Percentiles rank a stretch among this genome's conserved stretches.
Evolutionary conservation across 2,888 invertebrate species (phyloP).

Genomic region (Mythimna pallens): DNA sequence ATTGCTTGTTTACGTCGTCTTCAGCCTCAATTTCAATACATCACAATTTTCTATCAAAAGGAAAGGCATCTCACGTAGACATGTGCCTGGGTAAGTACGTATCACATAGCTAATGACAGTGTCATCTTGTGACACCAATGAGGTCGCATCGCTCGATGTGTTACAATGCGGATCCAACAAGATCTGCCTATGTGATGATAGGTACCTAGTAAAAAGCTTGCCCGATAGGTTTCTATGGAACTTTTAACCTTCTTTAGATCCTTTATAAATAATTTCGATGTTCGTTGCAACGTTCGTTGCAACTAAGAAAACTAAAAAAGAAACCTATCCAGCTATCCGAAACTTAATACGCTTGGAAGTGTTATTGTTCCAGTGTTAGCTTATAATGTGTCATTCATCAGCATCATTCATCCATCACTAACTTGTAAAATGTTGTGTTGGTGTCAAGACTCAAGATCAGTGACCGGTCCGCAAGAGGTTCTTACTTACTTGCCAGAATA

Average conservation of each 20-base stretch:
- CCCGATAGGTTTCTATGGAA: background rate
- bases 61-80: constrained; percentile 18
- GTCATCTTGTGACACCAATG: constrained; percentile 39
- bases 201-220: too few relatives aligned
- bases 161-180: background rate
- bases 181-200: background rate
- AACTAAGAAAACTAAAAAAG: background rate
- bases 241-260: background rate
- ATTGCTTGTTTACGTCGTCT: constrained; percentile 43
- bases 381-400: too few relatives aligned
- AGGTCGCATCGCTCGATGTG: constrained; percentile 14
- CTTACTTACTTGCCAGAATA: constrained; percentile 6
- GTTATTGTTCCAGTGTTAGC: background rate
- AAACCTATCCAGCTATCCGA: background rate
- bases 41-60: constrained; percentile 32
- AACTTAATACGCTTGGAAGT: background rate
- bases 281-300: background rate
- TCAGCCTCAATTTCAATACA: constrained; percentile 36
- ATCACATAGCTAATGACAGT: constrained; percentile 17
- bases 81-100: background rate
- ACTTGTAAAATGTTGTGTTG: background rate
- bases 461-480: background rate
- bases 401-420: background rate
- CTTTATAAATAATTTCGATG: background rate
- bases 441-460: background rate